Evolutionary conservation across 2,113 vertebrate genomes (phyloP).

Genomic region (Pteropus alecto): DNA sequence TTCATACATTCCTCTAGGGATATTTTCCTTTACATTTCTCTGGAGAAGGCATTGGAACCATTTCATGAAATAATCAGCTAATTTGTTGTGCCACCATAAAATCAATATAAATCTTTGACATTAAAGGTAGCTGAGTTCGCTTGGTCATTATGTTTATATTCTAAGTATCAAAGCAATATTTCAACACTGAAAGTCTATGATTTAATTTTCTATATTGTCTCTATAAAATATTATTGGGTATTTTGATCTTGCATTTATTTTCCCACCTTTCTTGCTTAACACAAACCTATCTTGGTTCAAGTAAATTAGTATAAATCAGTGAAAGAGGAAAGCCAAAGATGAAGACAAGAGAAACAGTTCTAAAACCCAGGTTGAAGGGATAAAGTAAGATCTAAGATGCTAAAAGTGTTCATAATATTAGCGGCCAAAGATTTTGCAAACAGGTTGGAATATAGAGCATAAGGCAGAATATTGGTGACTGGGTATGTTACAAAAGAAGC

Average conservation of each 20-base stretch:
- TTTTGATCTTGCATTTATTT: background rate
- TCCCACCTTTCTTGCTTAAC: background rate
- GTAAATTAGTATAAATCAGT: background rate
- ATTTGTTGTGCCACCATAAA: constrained; percentile 25
- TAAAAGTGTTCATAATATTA: background rate
- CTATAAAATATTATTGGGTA: background rate
- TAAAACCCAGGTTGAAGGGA: background rate
- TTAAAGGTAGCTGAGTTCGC: background rate
- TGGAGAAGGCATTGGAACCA: background rate
- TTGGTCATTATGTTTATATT: background rate
- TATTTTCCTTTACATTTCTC: constrained; percentile 55
- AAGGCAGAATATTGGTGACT: background rate
- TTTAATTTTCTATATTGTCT: background rate
- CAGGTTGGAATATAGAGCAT: background rate
- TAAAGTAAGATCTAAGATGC: background rate
- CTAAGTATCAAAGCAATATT: background rate
- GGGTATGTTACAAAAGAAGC: background rate
- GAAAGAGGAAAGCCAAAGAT: background rate
- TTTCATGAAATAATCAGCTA: constrained; percentile 32
- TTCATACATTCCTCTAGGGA: constrained; percentile 36
- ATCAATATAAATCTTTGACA: constrained; percentile 27
- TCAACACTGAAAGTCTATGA: background rate
- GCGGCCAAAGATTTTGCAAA: background rate
- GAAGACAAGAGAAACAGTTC: background rate
- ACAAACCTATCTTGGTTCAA: background rate